Base-by-base conservation (phyloP, 1,140 invertebrate genomes). In the Drosophila equinoxialis region DNA sequence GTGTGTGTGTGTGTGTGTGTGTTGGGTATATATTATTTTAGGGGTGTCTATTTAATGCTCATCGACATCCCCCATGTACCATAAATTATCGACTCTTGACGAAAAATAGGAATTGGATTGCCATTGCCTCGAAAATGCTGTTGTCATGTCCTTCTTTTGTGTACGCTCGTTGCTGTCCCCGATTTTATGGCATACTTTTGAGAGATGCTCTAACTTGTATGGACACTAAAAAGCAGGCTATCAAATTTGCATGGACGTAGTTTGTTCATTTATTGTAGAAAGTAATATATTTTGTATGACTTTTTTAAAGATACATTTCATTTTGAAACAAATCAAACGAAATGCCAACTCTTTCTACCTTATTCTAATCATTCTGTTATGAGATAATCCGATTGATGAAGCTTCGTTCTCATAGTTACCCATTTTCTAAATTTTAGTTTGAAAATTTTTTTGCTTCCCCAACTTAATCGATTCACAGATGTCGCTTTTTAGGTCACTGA, bases 31-130 rank as follows among this genome's bases (percentile, higher is more conserved):
- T 3, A 30, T 20, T 14, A 54, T 41, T 33, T 35, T 17, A 45
- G 63, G 58, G 60, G 23, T 30, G 55, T 45, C 51, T 61, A 51
- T 59, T 59, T 59, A 37, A 59, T 59, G 57, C 57, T 59, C 57
- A 59, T 59, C 57, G 57, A 59, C 57, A 65, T 74, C 67, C 75
- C 75, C 64, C 68, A 59, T 62, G 66, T 65, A 54, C 79, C 81
- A 72, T 79, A 75, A 79, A 74, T 63, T 79, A 82, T 82, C 71
- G 79, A 87, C 71, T 76, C 68, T 70, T 63, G 70, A 87, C 83
- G 65, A 79, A 85, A 85, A 65, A 72, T 45, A 58, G 48, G 61
- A 65, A 68, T 71, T 70, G 65, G 45, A 51, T 51, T 51, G 45
- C 17, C 45, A 63, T 51, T 57, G 59, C 13, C 37, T 30, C 7